Base-by-base conservation (phyloP, 2,888 invertebrate species). In the Rhagium mordax region DNA sequence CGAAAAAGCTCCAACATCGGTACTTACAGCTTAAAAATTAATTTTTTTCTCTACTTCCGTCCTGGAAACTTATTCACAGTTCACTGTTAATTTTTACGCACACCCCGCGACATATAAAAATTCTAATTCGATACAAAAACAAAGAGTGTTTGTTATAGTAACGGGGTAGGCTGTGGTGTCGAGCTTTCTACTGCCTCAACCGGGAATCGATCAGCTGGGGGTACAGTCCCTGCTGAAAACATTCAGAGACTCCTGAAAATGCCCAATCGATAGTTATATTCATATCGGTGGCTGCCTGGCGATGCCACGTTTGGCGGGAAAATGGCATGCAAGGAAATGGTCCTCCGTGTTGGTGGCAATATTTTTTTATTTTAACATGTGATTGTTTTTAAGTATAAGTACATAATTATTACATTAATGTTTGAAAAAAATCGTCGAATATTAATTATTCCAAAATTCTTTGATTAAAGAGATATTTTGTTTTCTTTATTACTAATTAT, bases 191-290 rank as follows among this genome's bases (percentile, higher is more conserved):
- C 78, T 79, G 77, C 76, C 78, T 78, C 74, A 76, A 77, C 76
- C 75, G 78, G 81, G 79, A 85, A 86, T 86, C 86, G 86, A 86
- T 86, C 85, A 86, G 86, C 86, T 85, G 85, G 82, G 49, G 80
- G 85, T 86, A 86, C 85, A 85, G 79, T 85, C 85, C 70, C 74
- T 66, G 72, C 68, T 67, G 75, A 78, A 75, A 76, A 70, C 72
- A 67, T 73, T 68, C 66, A 65, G 55, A 69, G 57, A 72, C 48
- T 77, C 74, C 74, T 74, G 78, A 72, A 77, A 78, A 72, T 73
- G 62, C 49, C 16, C 55, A 51, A 81, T 81, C 81, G 82, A 81
- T 81, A 81, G 64, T 66, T 51, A 71, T 70, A 73, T 79, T 75
- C 69, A 76, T 75, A 73, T 77, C 68, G 65, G 75, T 74, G 71